Evolutionary conservation across 35 echinoderm and acorn worm species (phyloP).

Genomic region (Apostichopus californicus): DNA sequence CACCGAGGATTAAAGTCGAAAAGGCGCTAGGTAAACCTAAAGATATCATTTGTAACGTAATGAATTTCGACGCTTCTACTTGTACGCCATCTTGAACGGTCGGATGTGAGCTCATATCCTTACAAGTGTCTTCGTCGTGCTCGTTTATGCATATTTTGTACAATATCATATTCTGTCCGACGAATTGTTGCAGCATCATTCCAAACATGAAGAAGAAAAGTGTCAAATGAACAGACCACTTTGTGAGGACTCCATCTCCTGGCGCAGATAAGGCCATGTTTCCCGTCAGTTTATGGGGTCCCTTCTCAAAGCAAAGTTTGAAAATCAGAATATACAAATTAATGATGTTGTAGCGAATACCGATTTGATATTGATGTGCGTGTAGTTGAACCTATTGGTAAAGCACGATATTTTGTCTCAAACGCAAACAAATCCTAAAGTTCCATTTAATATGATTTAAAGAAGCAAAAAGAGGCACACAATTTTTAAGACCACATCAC

Average conservation of each 20-base stretch:
- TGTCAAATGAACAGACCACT: slow-evolving; percentile 41
- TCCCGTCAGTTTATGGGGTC: not conserved
- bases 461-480: no score
- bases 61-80: slow-evolving; percentile 54
- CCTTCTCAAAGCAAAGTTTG: no score
- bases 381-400: no score
- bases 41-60: slow-evolving; percentile 49
- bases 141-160: slow-evolving; percentile 65
- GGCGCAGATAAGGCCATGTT: not conserved
- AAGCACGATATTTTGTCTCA: no score
- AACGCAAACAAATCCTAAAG: no score
- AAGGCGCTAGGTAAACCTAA: slow-evolving; percentile 65
- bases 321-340: no score
- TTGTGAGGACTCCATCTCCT: slow-evolving; percentile 10
- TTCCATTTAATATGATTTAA: no score
- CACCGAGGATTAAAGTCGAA: slow-evolving; percentile 73
- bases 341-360: no score
- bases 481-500: no score
- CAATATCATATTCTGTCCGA: slow-evolving; percentile 77
- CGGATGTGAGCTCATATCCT: slow-evolving; percentile 62
- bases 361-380: no score
- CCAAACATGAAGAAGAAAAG: slow-evolving; percentile 82
- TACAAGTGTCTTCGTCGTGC: slow-evolving; percentile 58
- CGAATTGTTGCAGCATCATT: slow-evolving; percentile 72
- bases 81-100: slow-evolving; percentile 71